These are phyloP conservation scores for Erythrocebus patas DNA, from an alignment of 2,113 vertebrate species.

Conservation along the genomic window DNA sequence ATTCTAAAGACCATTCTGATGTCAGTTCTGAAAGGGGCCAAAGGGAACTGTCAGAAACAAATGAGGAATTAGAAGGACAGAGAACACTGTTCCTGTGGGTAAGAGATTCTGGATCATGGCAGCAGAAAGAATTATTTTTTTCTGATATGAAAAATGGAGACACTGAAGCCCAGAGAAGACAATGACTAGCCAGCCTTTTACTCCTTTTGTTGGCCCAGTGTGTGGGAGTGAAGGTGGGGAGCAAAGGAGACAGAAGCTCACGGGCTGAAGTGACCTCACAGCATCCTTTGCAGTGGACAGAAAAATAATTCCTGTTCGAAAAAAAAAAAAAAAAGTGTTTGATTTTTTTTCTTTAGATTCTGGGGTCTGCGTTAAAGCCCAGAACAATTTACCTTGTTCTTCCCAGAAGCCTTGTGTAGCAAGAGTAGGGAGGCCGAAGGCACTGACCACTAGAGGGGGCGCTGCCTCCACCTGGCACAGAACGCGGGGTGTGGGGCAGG, in stretches of 20 bases:
- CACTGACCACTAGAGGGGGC: slow-evolving; percentile 63
- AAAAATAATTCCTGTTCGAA: neutral
- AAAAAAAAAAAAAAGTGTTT: neutral
- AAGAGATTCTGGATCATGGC: too few species aligned
- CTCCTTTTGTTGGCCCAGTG: neutral
- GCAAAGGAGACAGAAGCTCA: neutral
- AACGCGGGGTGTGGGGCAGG: neutral
- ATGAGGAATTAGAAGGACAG: neutral
- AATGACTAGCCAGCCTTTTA: neutral
- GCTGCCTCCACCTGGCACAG: neutral
- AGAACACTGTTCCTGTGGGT: neutral
- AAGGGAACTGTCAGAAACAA: neutral
- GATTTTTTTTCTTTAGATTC: neutral
- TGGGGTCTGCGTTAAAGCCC: neutral
- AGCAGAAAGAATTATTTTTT: neutral
- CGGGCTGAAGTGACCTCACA: neutral
- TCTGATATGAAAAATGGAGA: neutral
- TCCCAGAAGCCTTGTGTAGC: rapidly evolving
- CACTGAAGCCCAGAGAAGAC: neutral
- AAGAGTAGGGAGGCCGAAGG: neutral
- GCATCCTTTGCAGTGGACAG: neutral
- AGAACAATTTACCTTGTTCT: neutral
- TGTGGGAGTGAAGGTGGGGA: too few species aligned
- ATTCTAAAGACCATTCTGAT: neutral
- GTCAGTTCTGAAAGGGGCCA: neutral